These are phyloP conservation scores for Pachypanchax playfairii DNA, from an alignment of 2,113 vertebrate species.

Conservation along the genomic window DNA sequence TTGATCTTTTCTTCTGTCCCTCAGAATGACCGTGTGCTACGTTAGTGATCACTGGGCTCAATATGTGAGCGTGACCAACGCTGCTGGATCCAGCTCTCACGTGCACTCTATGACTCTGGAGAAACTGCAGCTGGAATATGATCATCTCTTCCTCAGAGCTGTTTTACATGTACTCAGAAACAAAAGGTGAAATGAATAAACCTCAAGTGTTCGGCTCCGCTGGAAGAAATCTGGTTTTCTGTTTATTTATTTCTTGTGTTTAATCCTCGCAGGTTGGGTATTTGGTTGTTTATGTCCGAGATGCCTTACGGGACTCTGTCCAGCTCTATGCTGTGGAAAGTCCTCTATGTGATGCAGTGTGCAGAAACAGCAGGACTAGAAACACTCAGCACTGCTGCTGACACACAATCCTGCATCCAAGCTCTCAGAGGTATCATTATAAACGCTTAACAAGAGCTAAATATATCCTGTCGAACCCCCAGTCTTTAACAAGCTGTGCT, in stretches of 20 bases:
- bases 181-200: conserved; percentile 85
- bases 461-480: not conserved
- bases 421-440: conserved; percentile 83
- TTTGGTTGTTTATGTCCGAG: conserved; percentile 98
- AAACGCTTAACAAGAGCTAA: not conserved
- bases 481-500: not conserved
- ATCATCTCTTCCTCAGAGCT: conserved; percentile 92
- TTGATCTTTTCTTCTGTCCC: not conserved
- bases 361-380: conserved; percentile 84
- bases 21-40: conserved; percentile 92
- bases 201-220: not conserved
- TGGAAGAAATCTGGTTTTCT: not conserved
- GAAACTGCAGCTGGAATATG: conserved; percentile 94
- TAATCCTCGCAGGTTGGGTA: conserved; percentile 84
- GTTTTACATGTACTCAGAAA: conserved; percentile 93
- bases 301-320: conserved; percentile 96
- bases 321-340: conserved; percentile 92
- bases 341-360: conserved; percentile 94
- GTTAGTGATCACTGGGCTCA: conserved; percentile 98
- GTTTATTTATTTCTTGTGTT: not conserved
- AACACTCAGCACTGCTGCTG: conserved; percentile 68
- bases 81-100: conserved; percentile 54
- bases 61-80: conserved; percentile 78
- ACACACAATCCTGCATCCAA: conserved; percentile 74
- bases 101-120: conserved; percentile 85